Base-by-base conservation (phyloP, 2,113 vertebrate species). In the Vireo altiloquus region DNA sequence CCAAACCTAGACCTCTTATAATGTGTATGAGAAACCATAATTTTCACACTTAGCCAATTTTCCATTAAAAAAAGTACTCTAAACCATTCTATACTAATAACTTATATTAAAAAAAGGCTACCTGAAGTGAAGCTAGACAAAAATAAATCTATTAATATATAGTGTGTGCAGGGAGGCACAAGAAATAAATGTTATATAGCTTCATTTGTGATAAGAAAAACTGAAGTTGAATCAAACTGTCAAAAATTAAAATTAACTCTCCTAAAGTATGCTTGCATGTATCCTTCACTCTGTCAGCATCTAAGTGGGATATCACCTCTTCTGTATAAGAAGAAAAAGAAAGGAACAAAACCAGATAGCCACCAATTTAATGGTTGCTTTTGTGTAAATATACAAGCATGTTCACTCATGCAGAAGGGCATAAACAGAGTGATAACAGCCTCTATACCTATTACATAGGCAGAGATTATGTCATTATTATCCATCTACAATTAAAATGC, bases 191-290 rank as follows among this genome's bases (percentile, higher is more conserved):
- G n/a, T 80, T 84, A n/a, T 56, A 49, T 70, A 1, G 2, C 31
- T 87, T 90, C 31, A 60, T 83, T 87, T 90, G 39, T 93, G 74
- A 80, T 65, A 64, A 39, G 60, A 35, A 84, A 95, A 91, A 72
- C 52, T 63, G 60, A 72, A 61, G 50, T 57, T 89, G 90, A 96
- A 97, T 74, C 72, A 80, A 93, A 74, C 35, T 75, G 74, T 63
- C 78, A 94, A 60, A 53, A 88, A 86, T 84, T 77, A 78, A 90
- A 94, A 95, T 85, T 68, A 93, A 42, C 22, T 19, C 19, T 74
- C 40, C 40, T 72, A 75, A 72, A 68, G 25, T n/a, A 74, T 28
- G 35, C 9, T 88, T 72, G 50, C 50, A 52, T 74, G 8, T 35
- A 90, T 84, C 47, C 46, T 90, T 92, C 87, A 78, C 63, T 11